A percentile compares a stretch with the other conserved stretches of the same genome.
Evolutionary conservation across 1,140 invertebrate species (phyloP).

Genomic region (Caenorhabditis latens): DNA sequence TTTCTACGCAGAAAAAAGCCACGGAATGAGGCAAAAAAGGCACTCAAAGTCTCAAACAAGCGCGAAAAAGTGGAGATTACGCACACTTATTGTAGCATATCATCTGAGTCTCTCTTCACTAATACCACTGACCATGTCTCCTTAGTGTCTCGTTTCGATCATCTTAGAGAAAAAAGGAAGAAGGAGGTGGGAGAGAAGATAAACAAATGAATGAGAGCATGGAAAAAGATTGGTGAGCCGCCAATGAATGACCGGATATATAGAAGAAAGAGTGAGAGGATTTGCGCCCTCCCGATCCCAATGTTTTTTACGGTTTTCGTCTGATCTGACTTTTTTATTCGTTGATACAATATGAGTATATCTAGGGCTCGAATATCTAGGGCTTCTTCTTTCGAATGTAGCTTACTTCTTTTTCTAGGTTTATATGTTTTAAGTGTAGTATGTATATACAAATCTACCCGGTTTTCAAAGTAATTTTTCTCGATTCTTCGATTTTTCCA

Average conservation of each 20-base stretch:
- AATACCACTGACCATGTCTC: slow-evolving; percentile 4
- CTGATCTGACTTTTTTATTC: neutral
- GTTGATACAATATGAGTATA: neutral
- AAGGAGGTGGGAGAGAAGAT: neutral
- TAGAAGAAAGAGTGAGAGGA: slow-evolving; percentile 17
- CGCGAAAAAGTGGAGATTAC: slow-evolving; percentile 38
- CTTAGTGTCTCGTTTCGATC: slow-evolving; percentile 38
- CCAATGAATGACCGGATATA: slow-evolving; percentile 54
- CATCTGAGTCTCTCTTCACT: slow-evolving; percentile 18
- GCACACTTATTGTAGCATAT: slow-evolving; percentile 46
- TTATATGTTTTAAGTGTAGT: too few species aligned
- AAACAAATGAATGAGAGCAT: slow-evolving; percentile 54
- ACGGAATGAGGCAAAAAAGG: neutral
- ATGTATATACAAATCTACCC: too few species aligned
- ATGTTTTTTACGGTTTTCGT: slow-evolving; percentile 30
- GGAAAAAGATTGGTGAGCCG: slow-evolving; percentile 29
- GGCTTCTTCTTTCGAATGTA: neutral
- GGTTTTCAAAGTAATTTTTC: too few species aligned
- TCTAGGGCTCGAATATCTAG: neutral
- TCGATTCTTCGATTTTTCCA: too few species aligned
- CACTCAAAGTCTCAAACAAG: slow-evolving; percentile 22
- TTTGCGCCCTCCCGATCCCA: neutral
- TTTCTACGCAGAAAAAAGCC: neutral
- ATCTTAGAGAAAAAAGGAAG: neutral
- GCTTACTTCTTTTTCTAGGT: neutral